Evolutionary conservation across 2,888 invertebrate species (phyloP), one percentile per base, ranked within the genome.

Genomic region (Chloromyia formosa): DNA sequence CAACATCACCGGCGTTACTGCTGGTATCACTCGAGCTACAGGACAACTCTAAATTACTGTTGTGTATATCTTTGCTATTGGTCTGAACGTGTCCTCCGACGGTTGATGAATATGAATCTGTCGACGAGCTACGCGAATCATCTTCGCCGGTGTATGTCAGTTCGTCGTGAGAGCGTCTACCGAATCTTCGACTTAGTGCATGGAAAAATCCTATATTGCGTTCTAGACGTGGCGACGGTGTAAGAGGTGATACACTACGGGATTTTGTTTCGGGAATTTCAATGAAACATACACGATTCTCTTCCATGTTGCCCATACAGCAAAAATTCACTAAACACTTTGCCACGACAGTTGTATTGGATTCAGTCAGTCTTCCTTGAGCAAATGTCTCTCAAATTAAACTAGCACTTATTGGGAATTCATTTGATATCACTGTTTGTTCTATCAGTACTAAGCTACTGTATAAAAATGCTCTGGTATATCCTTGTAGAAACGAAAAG

Each of bases 121-220:
- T 86, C 79, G 87, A 87, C 73, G 87, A 87, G 73, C 86, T 87
- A 49, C 86, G 82, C 66, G 86, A 83, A 78, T 86, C 85, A 64
- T 85, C 83, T 77, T 88, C 86, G 62, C 85, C 84, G 58, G 82
- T 83, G 73, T 83, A 83, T 79, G 83, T 84, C 79, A 84, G 83
- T 81, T 87, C 87, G 73, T 86, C 86, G 74, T 88, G 87, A 74
- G 88, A 86, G 61, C 88, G 86, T 72, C 89, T 86, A 0, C 90
- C 88, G 66, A 92, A 87, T 77, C 89, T 89, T 75, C 89, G 87
- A 82, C 90, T 89, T 77, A 92, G 87, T 35, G 90, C 90, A 78
- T 90, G 88, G 81, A 92, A 89, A 79, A 92, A 86, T 64, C 91
- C 87, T 76, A 90, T 86, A 69, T 91, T 91, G 10, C 90, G 89